Conservation (phyloP, 2,888 invertebrate species). For the Drosophila nr. perissopoda region DNA sequence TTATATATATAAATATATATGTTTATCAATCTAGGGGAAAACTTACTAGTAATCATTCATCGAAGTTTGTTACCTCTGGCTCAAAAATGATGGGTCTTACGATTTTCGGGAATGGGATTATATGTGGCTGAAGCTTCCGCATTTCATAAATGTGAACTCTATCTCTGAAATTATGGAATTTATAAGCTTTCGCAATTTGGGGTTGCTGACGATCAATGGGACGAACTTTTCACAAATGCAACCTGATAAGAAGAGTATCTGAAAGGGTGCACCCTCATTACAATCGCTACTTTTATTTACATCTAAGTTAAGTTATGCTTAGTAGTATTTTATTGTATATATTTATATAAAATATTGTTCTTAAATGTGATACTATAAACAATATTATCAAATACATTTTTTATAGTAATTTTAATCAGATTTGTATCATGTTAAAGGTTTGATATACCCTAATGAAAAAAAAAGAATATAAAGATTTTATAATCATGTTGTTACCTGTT, state of each 20-base stretch:
- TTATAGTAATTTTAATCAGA: neutral
- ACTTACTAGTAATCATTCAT: neutral
- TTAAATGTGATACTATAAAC: neutral
- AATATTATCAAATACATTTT: neutral
- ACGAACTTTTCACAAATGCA: neutral
- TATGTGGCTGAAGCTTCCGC: neutral
- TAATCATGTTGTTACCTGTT: conserved; percentile 87
- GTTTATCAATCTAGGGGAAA: neutral
- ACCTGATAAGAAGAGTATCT: neutral
- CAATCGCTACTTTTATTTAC: neutral
- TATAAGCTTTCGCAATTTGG: neutral
- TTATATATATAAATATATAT: no score
- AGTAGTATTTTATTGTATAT: neutral
- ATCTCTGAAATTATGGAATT: neutral
- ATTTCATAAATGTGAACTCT: neutral
- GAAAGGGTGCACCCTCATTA: neutral
- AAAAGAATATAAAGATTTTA: neutral
- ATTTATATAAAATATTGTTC: neutral
- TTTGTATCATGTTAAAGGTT: neutral
- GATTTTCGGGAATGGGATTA: neutral
- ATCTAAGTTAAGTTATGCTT: neutral
- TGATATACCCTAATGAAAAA: neutral
- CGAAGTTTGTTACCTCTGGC: neutral
- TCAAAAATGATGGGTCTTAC: neutral
- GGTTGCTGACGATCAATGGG: neutral